Conservation (phyloP, 2,888 invertebrate genomes). For the Chrysomela aeneicollis region DNA sequence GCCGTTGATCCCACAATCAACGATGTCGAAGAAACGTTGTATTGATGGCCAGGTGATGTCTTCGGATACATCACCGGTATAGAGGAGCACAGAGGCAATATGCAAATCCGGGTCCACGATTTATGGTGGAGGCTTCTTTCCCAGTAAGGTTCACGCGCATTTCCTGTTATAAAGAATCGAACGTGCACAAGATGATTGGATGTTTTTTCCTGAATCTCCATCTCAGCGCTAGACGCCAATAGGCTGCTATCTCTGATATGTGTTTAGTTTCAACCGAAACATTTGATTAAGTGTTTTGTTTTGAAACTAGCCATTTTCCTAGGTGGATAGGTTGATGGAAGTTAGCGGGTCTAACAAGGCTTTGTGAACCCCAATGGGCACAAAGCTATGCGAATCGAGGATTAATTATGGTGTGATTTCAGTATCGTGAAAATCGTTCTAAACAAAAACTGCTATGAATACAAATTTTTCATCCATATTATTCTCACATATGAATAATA, state of each 20-base stretch:
- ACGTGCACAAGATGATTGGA: background rate
- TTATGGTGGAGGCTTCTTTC: conserved; percentile 16
- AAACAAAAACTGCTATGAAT: too few relatives aligned
- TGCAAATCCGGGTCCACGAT: conserved; percentile 23
- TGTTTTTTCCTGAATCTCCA: background rate
- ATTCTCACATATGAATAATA: too few relatives aligned
- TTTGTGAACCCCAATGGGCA: too few relatives aligned
- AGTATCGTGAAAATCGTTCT: too few relatives aligned
- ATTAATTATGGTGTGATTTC: too few relatives aligned
- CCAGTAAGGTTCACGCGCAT: conserved; percentile 22
- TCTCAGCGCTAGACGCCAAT: background rate
- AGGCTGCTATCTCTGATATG: background rate
- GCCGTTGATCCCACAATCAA: background rate
- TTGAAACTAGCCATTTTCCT: too few relatives aligned
- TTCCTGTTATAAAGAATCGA: conserved; percentile 22
- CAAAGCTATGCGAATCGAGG: too few relatives aligned
- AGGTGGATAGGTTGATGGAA: too few relatives aligned
- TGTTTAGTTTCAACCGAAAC: too few relatives aligned
- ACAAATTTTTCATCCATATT: too few relatives aligned
- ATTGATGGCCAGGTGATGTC: conserved; percentile 20
- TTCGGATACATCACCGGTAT: conserved; percentile 23
- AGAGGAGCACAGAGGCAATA: conserved; percentile 27
- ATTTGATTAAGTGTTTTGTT: background rate
- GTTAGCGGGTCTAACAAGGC: too few relatives aligned
- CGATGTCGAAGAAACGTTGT: conserved; percentile 1